Base-by-base conservation (phyloP, 2,113 vertebrate species). In the Barbus barbus region DNA sequence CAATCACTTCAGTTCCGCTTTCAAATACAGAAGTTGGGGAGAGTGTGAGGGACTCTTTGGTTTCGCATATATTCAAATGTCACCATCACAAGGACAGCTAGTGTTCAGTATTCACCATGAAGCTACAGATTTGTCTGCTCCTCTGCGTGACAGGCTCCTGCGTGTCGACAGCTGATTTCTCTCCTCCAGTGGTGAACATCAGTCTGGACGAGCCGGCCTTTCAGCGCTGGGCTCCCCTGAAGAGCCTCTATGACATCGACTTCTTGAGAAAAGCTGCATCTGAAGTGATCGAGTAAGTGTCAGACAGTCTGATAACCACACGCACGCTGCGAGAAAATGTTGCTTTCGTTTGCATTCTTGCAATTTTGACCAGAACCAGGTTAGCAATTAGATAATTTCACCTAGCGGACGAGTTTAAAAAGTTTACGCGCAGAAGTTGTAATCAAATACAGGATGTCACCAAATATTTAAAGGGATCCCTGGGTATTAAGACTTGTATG, bases 211-310 rank as follows among this genome's bases (percentile, higher is more conserved):
- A 84, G 0, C 84, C 87, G 0, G 90, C 94, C 0, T 85, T 87
- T n/a, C 41, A 87, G 74, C 86, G 94, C 12, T 95, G 94, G 94
- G 44, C 13, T 4, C 90, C 93, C 0, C 87, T 95, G 0, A 3
- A 84, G 0, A 26, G 89, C 7, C 86, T 88, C 0, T 95, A 90
- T 48, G 87, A 92, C 84, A 1, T 72, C 1, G 85, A 90, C 2
- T 93, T 85, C 74, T 82, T 95, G 28, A 87, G 81, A 0, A 89
- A 89, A 89, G 91, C 91, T 0, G 92, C 90, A 1, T 87, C 91
- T 12, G 79, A 91, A 16, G 78, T 95, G 7, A 94, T 95, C 5
- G 93, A 94, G 94, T 95, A 84, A 93, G 94, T 93, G 83, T 81
- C 14, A 20, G 5, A 26, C 22, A 12, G 13, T 13, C 58, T 31